Conservation (phyloP, 2,113 vertebrate genomes). For the Sialia sialis region DNA sequence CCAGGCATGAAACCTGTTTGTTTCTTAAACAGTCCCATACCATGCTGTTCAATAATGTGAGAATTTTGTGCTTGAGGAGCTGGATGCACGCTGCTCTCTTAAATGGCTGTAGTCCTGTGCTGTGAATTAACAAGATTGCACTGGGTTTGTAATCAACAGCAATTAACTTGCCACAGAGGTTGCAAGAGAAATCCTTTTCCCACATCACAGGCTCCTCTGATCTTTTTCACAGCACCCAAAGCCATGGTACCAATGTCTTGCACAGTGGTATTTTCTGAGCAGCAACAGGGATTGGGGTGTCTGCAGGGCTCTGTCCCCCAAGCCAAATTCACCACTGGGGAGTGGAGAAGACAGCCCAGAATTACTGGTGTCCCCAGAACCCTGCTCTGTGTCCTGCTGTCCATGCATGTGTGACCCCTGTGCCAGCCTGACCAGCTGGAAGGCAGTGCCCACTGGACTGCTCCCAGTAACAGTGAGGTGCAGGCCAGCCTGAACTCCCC, state of each 20-base stretch:
- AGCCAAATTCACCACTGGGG: neutral
- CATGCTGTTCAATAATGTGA: neutral
- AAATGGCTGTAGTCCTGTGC: neutral
- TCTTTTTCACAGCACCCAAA: neutral
- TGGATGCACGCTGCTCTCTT: neutral
- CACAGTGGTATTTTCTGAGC: neutral
- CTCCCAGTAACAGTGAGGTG: accelerated
- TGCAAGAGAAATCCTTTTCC: neutral
- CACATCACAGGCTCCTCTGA: neutral
- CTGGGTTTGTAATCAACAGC: constrained; percentile 27
- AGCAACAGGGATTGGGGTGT: neutral
- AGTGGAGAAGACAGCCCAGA: neutral
- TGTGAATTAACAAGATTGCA: constrained; percentile 37
- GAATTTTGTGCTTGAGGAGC: neutral
- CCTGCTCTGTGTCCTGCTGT: neutral
- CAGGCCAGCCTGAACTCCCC: neutral
- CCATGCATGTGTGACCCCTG: accelerated
- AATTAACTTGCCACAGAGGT: constrained; percentile 29
- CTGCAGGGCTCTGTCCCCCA: neutral
- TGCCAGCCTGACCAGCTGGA: neutral
- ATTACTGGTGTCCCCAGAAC: neutral
- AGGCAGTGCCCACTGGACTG: neutral
- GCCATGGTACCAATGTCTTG: accelerated
- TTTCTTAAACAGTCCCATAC: neutral
- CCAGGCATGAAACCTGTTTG: neutral